These are phyloP conservation scores for Monochamus alternatus DNA, from an alignment of 2,888 invertebrate species.

Conservation along the genomic window DNA sequence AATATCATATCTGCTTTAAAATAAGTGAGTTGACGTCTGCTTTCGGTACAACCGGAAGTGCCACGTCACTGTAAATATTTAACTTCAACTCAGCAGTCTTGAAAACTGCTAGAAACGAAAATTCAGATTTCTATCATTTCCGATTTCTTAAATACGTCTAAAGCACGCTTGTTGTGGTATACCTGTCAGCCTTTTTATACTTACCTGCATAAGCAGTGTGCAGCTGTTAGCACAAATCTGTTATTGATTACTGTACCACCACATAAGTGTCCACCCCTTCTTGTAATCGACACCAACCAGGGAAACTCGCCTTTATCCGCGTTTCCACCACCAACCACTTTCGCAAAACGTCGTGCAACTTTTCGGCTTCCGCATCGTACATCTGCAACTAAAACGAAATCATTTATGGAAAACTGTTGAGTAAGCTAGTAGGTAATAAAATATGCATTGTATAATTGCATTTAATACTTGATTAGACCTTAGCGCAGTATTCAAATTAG, in stretches of 20 bases:
- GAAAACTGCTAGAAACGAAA: too few species aligned
- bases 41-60: too few species aligned
- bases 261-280: conserved; percentile 87
- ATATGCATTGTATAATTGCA: conserved; percentile 9
- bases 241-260: conserved; percentile 84
- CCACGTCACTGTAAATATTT: too few species aligned
- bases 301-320: conserved; percentile 84
- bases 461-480: conserved; percentile 42
- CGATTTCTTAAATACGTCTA: too few species aligned
- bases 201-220: conserved; percentile 88
- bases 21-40: too few species aligned
- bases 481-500: conserved; percentile 49
- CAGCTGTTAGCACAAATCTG: conserved; percentile 85
- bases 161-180: too few species aligned
- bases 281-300: conserved; percentile 86
- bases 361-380: conserved; percentile 75
- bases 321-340: conserved; percentile 83
- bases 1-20: too few species aligned
- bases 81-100: too few species aligned
- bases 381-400: conserved; percentile 76
- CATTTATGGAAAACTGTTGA: not conserved
- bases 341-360: conserved; percentile 73
- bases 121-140: too few species aligned
- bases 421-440: not conserved
- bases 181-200: conserved; percentile 48